These are phyloP conservation scores for Lymantria dispar DNA, from an alignment of 2,888 invertebrate genomes.

Conservation along the genomic window DNA sequence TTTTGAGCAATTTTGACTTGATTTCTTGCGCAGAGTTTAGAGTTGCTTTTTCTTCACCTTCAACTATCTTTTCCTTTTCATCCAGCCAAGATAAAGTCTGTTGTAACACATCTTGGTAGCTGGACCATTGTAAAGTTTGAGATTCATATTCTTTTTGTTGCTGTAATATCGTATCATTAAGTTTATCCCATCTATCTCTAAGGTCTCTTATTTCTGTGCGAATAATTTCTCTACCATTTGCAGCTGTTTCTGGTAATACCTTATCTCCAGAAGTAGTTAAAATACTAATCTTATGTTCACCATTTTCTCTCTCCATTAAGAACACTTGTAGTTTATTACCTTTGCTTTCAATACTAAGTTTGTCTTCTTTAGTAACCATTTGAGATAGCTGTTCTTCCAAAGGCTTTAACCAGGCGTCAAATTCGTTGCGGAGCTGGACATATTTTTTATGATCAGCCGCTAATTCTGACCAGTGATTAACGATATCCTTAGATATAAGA, in stretches of 20 bases:
- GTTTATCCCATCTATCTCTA: constrained; percentile 93
- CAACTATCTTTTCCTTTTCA: constrained; percentile 89
- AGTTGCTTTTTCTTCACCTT: constrained; percentile 86
- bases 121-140: constrained; percentile 91
- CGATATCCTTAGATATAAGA: constrained; percentile 91
- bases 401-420: constrained; percentile 89
- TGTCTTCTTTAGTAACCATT: constrained; percentile 85
- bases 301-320: constrained; percentile 91
- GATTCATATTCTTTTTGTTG: constrained; percentile 93
- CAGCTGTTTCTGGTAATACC: constrained; percentile 95
- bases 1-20: constrained; percentile 91
- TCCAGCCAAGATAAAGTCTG: constrained; percentile 94
- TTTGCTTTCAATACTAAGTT: constrained; percentile 85
- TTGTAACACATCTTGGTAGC: constrained; percentile 92
- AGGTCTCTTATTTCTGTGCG: constrained; percentile 91
- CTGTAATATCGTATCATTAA: constrained; percentile 91
- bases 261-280: constrained; percentile 92
- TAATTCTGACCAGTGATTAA: constrained; percentile 91
- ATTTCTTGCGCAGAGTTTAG: constrained; percentile 93
- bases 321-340: constrained; percentile 87
- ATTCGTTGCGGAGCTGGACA: constrained; percentile 87
- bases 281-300: constrained; percentile 89
- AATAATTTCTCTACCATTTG: constrained; percentile 94
- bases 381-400: constrained; percentile 86
- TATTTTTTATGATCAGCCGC: constrained; percentile 92